These are phyloP conservation scores for Silvanus unidentatus DNA, from an alignment of 2,888 invertebrate species.

Conservation along the genomic window DNA sequence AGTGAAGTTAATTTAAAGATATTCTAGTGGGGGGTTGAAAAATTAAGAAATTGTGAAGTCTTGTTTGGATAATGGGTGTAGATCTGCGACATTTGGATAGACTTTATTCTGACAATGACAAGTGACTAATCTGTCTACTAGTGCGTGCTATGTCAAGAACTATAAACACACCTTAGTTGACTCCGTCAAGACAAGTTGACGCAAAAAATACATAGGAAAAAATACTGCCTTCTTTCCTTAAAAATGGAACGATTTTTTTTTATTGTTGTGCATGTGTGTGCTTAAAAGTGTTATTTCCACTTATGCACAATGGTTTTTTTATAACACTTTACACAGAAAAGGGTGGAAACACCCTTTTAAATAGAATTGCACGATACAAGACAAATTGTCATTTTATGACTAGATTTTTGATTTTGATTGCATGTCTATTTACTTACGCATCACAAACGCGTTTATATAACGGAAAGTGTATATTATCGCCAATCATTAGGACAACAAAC, in stretches of 20 bases:
- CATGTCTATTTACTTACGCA: conserved; percentile 1
- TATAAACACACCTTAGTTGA: too few relatives aligned
- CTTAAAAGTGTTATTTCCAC: conserved; percentile 7
- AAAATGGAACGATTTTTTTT: too few relatives aligned
- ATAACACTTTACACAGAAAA: conserved; percentile 15
- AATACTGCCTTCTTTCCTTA: too few relatives aligned
- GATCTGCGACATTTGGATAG: conserved; percentile 21
- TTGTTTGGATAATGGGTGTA: conserved; percentile 13
- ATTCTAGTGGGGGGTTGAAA: conserved; percentile 17
- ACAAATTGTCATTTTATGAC: background rate
- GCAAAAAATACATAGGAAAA: too few relatives aligned
- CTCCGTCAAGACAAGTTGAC: too few relatives aligned
- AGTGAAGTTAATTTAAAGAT: too few relatives aligned
- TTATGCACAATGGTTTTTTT: conserved; percentile 23
- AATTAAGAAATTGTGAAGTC: conserved; percentile 15
- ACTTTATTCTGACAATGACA: conserved; percentile 29
- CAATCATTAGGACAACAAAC: background rate
- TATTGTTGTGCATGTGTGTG: too few relatives aligned
- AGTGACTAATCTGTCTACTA: conserved; percentile 27
- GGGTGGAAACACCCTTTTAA: background rate
- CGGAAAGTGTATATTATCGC: background rate
- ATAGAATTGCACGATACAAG: background rate
- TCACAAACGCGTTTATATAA: background rate
- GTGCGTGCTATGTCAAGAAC: conserved; percentile 10
- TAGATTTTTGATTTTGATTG: background rate